These are phyloP conservation scores for Pachyrhynchus sulphureomaculatus DNA, from an alignment of 1,140 invertebrate genomes.

Conservation along the genomic window DNA sequence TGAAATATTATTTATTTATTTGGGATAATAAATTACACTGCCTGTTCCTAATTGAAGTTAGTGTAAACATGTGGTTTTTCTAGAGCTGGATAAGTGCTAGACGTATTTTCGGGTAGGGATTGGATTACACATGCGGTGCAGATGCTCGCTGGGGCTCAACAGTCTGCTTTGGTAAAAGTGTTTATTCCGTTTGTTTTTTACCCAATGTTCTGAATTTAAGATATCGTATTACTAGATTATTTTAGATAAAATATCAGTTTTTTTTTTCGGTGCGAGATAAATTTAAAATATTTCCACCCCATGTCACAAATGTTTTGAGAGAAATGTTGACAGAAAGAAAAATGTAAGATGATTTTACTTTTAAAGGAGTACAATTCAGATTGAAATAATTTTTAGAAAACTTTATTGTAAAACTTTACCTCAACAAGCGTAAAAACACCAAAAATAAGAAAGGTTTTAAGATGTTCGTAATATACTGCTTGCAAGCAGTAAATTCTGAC, in stretches of 20 bases:
- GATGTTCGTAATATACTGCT: no score
- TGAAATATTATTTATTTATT: constrained; percentile 32
- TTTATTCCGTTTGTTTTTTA: constrained; percentile 8
- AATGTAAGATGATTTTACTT: no score
- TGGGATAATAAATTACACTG: constrained; percentile 30
- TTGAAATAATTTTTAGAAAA: no score
- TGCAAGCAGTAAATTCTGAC: no score
- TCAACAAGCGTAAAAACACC: no score
- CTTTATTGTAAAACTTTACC: no score
- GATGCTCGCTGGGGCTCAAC: constrained; percentile 19
- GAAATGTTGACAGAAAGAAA: no score
- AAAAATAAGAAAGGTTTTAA: no score
- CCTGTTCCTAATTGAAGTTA: constrained; percentile 29
- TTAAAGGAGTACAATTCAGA: no score
- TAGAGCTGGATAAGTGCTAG: constrained; percentile 30
- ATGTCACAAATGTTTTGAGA: no score
- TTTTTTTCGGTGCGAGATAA: no score
- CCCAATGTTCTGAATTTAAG: neutral
- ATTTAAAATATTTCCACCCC: no score
- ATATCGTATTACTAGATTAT: constrained; percentile 3
- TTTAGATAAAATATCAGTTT: neutral
- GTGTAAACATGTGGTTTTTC: constrained; percentile 33
- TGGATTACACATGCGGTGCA: constrained; percentile 27
- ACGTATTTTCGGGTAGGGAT: constrained; percentile 28
- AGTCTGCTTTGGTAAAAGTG: neutral